Conservation (phyloP, 2,113 vertebrate species). For the Sula dactylatra region DNA sequence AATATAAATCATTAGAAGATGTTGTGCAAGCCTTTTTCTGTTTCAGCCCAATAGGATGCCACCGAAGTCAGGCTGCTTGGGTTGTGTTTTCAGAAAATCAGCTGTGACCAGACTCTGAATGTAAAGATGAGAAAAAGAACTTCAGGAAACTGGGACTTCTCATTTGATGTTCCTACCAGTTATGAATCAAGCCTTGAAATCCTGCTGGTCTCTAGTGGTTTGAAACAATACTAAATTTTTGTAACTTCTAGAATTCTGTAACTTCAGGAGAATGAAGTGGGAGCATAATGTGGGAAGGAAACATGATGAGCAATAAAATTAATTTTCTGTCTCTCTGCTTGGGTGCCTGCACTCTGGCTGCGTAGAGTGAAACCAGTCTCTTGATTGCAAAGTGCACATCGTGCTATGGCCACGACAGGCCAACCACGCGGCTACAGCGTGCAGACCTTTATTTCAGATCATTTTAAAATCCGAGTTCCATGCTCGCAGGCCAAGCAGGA, state of each 20-base stretch:
- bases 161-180: background rate
- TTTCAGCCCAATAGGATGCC: background rate
- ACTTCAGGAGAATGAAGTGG: background rate
- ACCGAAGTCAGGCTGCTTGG: background rate
- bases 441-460: background rate
- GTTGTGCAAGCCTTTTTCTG: background rate
- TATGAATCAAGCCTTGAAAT: background rate
- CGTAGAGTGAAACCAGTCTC: background rate
- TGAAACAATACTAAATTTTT: background rate
- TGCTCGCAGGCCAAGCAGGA: accelerated
- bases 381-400: accelerated
- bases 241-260: background rate
- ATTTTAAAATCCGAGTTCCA: background rate
- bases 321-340: background rate
- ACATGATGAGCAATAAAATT: background rate
- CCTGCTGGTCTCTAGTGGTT: background rate
- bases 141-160: background rate
- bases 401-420: background rate
- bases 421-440: background rate
- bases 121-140: background rate
- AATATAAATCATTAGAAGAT: constrained; percentile 2
- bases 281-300: background rate
- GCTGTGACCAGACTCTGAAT: background rate
- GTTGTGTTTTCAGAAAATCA: background rate
- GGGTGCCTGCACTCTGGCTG: background rate